Evolutionary conservation across 1,140 invertebrate species (phyloP).

Genomic region (Bombus vancouverensis): DNA sequence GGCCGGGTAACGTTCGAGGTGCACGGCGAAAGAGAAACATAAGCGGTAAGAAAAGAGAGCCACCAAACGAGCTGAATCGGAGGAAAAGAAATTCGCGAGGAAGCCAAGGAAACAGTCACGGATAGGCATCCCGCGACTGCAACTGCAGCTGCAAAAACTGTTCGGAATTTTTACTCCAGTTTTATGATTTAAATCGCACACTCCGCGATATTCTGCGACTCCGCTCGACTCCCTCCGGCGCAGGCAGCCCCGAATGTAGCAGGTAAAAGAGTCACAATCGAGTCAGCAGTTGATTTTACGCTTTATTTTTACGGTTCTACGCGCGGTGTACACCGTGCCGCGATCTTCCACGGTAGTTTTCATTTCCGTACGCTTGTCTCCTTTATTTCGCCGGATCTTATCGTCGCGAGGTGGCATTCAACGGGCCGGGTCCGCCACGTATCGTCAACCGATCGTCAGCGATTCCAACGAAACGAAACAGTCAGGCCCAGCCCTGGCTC

Average conservation of each 20-base stretch:
- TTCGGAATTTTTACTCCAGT: constrained; percentile 75
- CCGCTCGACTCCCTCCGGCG: background rate
- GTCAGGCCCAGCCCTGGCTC: too few relatives aligned
- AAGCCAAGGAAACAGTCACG: too few relatives aligned
- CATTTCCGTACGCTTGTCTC: too few relatives aligned
- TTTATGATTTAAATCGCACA: constrained; percentile 81
- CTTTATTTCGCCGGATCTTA: too few relatives aligned
- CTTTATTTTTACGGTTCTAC: constrained; percentile 77
- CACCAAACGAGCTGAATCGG: constrained; percentile 48
- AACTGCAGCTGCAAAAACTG: constrained; percentile 55
- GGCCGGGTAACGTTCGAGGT: constrained; percentile 20
- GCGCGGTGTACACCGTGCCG: constrained; percentile 44
- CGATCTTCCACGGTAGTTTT: too few relatives aligned
- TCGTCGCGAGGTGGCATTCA: too few relatives aligned
- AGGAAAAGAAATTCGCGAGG: constrained; percentile 27
- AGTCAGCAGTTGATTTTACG: constrained; percentile 81
- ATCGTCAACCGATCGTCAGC: too few relatives aligned
- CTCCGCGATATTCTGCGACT: constrained; percentile 72
- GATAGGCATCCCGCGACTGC: background rate
- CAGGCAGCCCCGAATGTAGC: background rate
- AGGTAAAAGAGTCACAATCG: constrained; percentile 58
- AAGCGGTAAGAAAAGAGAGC: constrained; percentile 39
- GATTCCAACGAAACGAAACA: too few relatives aligned
- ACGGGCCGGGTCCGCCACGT: too few relatives aligned
- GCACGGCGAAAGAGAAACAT: constrained; percentile 49